These are phyloP conservation scores for Seriola rivoliana DNA, from an alignment of 2,113 vertebrate species.

Conservation along the genomic window DNA sequence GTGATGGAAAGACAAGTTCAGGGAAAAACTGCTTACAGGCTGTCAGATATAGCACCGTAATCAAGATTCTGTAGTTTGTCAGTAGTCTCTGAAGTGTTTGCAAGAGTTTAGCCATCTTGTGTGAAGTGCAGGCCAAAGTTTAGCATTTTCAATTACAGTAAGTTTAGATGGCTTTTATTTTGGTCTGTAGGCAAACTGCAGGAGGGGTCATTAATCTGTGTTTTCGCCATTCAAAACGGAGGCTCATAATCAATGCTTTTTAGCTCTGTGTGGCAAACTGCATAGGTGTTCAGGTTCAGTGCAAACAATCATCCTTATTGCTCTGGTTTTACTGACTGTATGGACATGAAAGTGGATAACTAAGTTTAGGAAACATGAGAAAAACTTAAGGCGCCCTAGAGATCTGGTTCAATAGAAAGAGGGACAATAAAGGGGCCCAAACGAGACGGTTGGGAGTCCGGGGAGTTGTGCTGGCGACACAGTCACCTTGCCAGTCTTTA, in stretches of 20 bases:
- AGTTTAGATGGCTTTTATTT: slow-evolving; percentile 22
- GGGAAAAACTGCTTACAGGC: slow-evolving; percentile 21
- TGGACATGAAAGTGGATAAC: not conserved
- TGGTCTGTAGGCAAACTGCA: slow-evolving; percentile 17
- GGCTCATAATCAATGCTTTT: slow-evolving; percentile 60
- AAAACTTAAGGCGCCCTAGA: not conserved
- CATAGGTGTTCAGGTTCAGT: not conserved
- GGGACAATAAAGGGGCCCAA: not conserved
- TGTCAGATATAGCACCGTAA: not conserved
- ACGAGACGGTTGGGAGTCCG: not conserved
- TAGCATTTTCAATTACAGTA: not conserved
- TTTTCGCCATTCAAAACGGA: slow-evolving; percentile 50
- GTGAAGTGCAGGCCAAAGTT: slow-evolving; percentile 5
- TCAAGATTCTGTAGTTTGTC: slow-evolving; percentile 16
- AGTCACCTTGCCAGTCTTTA: slow-evolving; percentile 54
- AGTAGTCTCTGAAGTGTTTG: slow-evolving; percentile 17
- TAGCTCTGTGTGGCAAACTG: slow-evolving; percentile 22
- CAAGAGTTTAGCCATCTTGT: not conserved
- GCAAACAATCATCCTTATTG: not conserved
- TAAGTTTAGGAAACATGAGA: not conserved
- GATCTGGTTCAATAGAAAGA: not conserved
- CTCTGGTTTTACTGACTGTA: slow-evolving; percentile 12
- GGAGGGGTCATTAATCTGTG: slow-evolving; percentile 65
- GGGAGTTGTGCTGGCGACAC: slow-evolving; percentile 4
- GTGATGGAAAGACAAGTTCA: slow-evolving; percentile 4